A percentile compares a stretch with the other conserved stretches of the same genome.
Conservation (phyloP, 2,888 invertebrate genomes). For the Seladonia tumulorum region DNA sequence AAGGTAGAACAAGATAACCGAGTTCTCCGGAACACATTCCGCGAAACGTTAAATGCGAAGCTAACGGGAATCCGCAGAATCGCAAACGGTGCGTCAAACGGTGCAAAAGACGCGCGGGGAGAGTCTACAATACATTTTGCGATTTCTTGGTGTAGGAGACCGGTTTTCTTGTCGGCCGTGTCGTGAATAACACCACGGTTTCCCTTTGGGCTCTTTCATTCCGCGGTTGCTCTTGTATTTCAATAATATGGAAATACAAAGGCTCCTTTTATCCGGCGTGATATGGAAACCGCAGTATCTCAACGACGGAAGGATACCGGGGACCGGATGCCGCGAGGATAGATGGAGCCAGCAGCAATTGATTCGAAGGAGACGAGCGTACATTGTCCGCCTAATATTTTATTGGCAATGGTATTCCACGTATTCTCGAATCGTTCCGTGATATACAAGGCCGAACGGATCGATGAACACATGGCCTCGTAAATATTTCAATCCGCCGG, state of each 20-base stretch:
- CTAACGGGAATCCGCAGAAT: background rate
- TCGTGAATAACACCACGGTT: background rate
- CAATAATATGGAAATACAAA: conserved; percentile 6
- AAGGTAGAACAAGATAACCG: conserved; percentile 2
- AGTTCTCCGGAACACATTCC: background rate
- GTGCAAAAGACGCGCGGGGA: background rate
- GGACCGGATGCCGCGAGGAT: background rate
- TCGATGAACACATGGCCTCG: conserved; percentile 68
- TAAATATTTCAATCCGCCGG: conserved; percentile 70
- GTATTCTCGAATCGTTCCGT: conserved; percentile 41
- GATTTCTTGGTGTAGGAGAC: background rate
- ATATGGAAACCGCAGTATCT: conserved; percentile 2
- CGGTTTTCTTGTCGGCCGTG: background rate
- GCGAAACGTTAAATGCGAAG: background rate
- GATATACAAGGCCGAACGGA: conserved; percentile 38
- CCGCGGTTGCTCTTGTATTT: background rate
- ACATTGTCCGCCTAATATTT: conserved; percentile 54
- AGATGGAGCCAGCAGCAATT: conserved; percentile 13
- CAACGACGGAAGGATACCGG: background rate
- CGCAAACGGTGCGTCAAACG: background rate
- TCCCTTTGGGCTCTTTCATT: background rate
- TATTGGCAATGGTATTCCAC: conserved; percentile 50
- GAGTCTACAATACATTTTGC: background rate
- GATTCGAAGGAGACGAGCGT: conserved; percentile 17
- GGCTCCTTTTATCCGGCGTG: background rate